A percentile compares a stretch with the other conserved stretches of the same genome.
Evolutionary conservation across 2,113 vertebrate species (phyloP).

Genomic region (Callospermophilus lateralis): DNA sequence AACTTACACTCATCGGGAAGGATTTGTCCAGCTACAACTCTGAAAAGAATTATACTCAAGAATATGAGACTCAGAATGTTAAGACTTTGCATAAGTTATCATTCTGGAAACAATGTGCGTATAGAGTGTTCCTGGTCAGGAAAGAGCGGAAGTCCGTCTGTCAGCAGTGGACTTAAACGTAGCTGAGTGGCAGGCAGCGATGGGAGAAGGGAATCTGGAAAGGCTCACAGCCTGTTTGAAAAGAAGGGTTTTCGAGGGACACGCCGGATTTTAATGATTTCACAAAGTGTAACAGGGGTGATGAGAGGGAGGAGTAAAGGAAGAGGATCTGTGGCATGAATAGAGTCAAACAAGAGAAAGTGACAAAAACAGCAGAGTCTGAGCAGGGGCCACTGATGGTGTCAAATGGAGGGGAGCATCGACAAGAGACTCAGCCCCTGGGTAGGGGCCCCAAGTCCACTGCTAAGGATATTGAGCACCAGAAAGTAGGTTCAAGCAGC

Average conservation of each 20-base stretch:
- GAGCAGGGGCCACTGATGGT: rapidly evolving
- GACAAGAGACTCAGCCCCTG: too few species aligned
- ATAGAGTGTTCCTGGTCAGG: constrained; percentile 10
- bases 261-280: constrained; percentile 58
- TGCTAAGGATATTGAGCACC: not conserved
- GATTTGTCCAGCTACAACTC: constrained; percentile 36
- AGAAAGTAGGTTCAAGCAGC: not conserved
- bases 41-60: not conserved
- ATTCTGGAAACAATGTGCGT: constrained; percentile 17
- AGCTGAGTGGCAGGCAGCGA: not conserved
- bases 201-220: constrained; percentile 59
- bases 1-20: not conserved
- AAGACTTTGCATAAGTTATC: constrained; percentile 37
- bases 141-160: constrained; percentile 21
- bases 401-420: rapidly evolving
- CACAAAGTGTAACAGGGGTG: not conserved
- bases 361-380: not conserved
- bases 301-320: not conserved
- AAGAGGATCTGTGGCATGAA: constrained; percentile 33
- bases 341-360: constrained; percentile 52
- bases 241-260: constrained; percentile 62
- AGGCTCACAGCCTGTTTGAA: constrained; percentile 60
- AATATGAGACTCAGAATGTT: constrained; percentile 39
- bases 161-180: constrained; percentile 39
- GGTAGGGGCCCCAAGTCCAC: too few species aligned